A percentile compares a stretch with the other conserved stretches of the same genome.
Evolutionary conservation across 2,797 vertebrate genomes (phyloP).

Genomic region (Xenops minutus): DNA sequence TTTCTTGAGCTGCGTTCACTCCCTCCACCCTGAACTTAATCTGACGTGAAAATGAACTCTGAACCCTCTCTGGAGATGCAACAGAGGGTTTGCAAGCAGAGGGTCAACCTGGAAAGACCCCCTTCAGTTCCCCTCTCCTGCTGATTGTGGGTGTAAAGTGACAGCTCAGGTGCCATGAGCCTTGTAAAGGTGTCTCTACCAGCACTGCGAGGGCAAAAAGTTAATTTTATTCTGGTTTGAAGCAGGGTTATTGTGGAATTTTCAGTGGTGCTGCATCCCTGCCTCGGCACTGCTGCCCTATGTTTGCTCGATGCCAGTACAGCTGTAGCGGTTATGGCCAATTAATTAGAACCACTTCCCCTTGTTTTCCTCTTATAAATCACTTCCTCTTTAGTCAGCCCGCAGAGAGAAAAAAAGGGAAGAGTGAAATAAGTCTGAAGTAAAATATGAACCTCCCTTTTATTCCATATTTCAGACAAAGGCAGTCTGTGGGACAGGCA

Average conservation of each 20-base stretch:
- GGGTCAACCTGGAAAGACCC: background rate
- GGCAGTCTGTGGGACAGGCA: background rate
- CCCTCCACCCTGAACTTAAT: background rate
- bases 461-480: constrained; percentile 24
- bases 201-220: background rate
- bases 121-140: background rate
- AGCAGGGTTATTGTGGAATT: background rate
- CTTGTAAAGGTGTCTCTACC: background rate
- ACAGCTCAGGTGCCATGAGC: background rate
- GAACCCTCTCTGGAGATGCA: background rate
- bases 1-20: background rate
- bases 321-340: background rate
- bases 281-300: background rate
- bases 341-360: constrained; percentile 55
- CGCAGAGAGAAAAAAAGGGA: background rate
- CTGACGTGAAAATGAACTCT: background rate
- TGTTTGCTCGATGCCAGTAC: background rate
- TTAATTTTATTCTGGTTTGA: background rate
- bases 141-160: background rate
- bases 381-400: constrained; percentile 36
- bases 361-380: constrained; percentile 54
- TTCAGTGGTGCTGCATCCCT: background rate
- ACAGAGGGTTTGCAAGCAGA: background rate
- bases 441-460: constrained; percentile 48
- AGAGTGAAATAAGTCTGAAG: constrained; percentile 1